Percentiles rank a stretch among this genome's conserved stretches.
Evolutionary conservation across 1,140 invertebrate species (phyloP).

Genomic region (Tetraneura akinire): DNA sequence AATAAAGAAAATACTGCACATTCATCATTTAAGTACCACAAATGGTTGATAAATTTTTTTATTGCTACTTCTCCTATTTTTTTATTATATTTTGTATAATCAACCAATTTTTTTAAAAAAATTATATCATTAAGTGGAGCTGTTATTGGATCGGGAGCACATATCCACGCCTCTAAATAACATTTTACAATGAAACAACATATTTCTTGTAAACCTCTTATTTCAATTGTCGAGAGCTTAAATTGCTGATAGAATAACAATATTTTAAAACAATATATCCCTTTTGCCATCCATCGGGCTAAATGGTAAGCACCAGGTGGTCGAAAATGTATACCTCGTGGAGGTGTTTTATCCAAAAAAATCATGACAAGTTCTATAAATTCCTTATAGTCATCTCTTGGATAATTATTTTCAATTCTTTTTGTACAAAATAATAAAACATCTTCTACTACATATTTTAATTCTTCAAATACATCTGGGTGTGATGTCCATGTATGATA

Average conservation of each 20-base stretch:
- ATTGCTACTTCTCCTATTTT: slow-evolving; percentile 4
- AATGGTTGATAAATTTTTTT: too few relatives aligned
- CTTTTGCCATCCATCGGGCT: slow-evolving; percentile 50
- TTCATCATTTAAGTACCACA: too few relatives aligned
- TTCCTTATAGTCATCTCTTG: slow-evolving; percentile 58
- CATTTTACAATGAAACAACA: slow-evolving; percentile 15
- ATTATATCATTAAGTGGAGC: slow-evolving; percentile 1
- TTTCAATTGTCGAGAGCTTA: not conserved
- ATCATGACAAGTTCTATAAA: slow-evolving; percentile 59
- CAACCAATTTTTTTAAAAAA: not conserved
- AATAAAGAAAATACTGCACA: too few relatives aligned
- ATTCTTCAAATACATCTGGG: not conserved
- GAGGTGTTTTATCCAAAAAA: slow-evolving; percentile 7
- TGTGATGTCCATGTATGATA: not conserved
- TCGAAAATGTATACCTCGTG: slow-evolving; percentile 52
- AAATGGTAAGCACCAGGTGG: slow-evolving; percentile 57
- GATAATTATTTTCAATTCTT: slow-evolving; percentile 40
- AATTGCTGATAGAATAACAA: not conserved
- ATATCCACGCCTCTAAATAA: slow-evolving; percentile 17
- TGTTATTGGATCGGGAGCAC: not conserved
- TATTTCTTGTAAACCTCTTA: slow-evolving; percentile 1
- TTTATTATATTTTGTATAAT: slow-evolving; percentile 17
- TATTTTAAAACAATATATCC: not conserved
- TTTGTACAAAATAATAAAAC: slow-evolving; percentile 9
- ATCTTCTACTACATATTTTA: not conserved